Evolutionary conservation across 2,113 vertebrate genomes (phyloP).

Genomic region (Cyanoderma ruficeps): DNA sequence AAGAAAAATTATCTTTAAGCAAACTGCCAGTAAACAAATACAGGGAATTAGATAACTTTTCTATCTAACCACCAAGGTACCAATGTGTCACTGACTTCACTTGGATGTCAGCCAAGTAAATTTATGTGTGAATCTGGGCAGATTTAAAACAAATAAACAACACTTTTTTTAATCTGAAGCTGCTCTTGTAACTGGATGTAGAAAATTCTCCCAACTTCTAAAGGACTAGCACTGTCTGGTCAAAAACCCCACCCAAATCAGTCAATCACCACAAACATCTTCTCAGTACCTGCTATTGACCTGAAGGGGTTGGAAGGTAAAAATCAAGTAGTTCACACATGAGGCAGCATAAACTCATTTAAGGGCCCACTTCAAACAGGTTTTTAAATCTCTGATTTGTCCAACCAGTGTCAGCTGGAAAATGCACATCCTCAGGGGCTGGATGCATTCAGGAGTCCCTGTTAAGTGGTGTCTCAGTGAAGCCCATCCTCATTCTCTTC

Average conservation of each 20-base stretch:
- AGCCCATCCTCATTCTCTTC: neutral
- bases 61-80: neutral
- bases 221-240: neutral
- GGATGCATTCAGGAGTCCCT: neutral
- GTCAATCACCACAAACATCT: neutral
- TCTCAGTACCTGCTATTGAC: neutral
- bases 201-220: neutral
- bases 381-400: neutral
- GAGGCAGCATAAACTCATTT: neutral
- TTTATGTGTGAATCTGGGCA: neutral
- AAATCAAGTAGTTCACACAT: neutral
- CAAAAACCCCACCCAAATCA: neutral
- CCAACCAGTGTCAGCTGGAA: neutral
- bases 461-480: neutral
- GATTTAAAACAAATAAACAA: neutral
- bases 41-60: neutral
- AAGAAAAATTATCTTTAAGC: neutral
- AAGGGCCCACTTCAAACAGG: neutral
- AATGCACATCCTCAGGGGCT: neutral
- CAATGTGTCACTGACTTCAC: neutral
- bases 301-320: neutral
- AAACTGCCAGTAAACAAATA: neutral
- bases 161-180: neutral
- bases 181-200: neutral
- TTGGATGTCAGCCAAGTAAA: neutral